These are phyloP conservation scores for Tetramorium parvispinum DNA, from an alignment of 1,140 invertebrate genomes.

Conservation along the genomic window DNA sequence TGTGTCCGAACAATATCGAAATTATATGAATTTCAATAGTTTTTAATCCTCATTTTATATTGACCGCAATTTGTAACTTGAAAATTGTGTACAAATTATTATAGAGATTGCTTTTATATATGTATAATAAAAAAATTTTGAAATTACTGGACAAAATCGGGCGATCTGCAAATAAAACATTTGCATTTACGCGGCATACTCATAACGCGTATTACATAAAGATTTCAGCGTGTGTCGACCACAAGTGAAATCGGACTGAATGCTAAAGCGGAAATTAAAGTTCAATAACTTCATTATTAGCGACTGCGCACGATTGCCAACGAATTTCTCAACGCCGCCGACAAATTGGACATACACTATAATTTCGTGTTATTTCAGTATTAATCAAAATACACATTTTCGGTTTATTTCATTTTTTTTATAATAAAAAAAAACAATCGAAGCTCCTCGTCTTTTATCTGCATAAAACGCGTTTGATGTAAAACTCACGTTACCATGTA, in stretches of 20 bases:
- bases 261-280: slow-evolving; percentile 74
- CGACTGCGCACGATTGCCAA: slow-evolving; percentile 2
- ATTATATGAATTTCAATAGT: background rate
- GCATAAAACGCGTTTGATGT: slow-evolving; percentile 23
- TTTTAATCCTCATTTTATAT: background rate
- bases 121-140: background rate
- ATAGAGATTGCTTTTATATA: background rate
- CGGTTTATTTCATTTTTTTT: background rate
- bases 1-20: background rate
- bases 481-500: slow-evolving; percentile 24
- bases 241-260: slow-evolving; percentile 71
- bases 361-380: background rate
- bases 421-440: background rate
- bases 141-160: background rate
- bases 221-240: slow-evolving; percentile 44
- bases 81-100: background rate
- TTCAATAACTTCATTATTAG: slow-evolving; percentile 74
- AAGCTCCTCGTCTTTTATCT: background rate
- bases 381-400: slow-evolving; percentile 1
- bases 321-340: slow-evolving; percentile 17
- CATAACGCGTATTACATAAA: slow-evolving; percentile 65
- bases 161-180: slow-evolving; percentile 41
- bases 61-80: background rate
- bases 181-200: slow-evolving; percentile 47
- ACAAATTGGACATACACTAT: slow-evolving; percentile 25